Conservation (phyloP, 2,888 invertebrate genomes). For the Orchesella flavescens region DNA sequence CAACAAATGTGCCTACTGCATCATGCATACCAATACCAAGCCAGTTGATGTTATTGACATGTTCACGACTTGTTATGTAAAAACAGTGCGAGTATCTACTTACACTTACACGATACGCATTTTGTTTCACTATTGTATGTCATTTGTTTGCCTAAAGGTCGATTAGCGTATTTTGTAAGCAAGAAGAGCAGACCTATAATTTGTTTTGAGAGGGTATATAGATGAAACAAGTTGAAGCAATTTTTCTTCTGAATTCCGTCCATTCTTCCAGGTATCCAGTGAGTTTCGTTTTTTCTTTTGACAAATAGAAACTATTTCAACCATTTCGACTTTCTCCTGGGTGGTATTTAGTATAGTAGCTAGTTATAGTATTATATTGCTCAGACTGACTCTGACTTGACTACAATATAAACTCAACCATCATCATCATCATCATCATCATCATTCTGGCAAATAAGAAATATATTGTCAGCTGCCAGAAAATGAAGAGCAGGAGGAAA, state of each 20-base stretch:
- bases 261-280: background rate
- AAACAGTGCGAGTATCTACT: background rate
- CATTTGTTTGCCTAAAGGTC: background rate
- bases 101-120: too few species aligned
- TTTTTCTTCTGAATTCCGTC: too few species aligned
- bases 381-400: too few species aligned
- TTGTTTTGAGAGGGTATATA: too few species aligned
- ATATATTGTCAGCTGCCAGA: slow-evolving; percentile 52
- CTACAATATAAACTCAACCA: too few species aligned
- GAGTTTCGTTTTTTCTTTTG: background rate
- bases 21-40: too few species aligned
- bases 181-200: too few species aligned
- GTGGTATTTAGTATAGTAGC: slow-evolving; percentile 27
- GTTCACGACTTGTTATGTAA: background rate
- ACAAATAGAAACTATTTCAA: background rate
- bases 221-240: too few species aligned
- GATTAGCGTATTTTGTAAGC: slow-evolving; percentile 9
- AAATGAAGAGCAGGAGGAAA: slow-evolving; percentile 31
- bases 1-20: slow-evolving; percentile 10
- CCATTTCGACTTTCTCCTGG: slow-evolving; percentile 42
- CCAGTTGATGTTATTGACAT: background rate
- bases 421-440: slow-evolving; percentile 16
- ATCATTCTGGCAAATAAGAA: background rate
- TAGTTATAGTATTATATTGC: slow-evolving; percentile 17
- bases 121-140: too few species aligned